Percentiles rank a stretch among this genome's conserved stretches.
Conservation (phyloP, 1,140 invertebrate species). For the Drosophila melanica region DNA sequence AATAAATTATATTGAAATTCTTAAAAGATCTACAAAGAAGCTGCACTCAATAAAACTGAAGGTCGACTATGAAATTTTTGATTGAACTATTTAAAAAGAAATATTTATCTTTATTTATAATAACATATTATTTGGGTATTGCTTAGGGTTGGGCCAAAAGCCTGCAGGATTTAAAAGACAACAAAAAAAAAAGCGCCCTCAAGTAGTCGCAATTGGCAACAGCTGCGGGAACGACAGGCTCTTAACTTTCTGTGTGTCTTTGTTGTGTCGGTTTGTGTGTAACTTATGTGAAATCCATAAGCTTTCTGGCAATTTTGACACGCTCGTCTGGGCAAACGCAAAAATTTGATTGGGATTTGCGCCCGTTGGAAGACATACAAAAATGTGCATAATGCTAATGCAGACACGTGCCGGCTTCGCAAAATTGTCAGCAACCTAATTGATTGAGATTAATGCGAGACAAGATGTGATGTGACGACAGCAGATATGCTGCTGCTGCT, state of each 20-base stretch:
- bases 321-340: slow-evolving; percentile 10
- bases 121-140: neutral
- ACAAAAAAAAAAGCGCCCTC: neutral
- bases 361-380: too few relatives aligned
- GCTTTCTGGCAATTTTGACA: slow-evolving; percentile 9
- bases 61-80: neutral
- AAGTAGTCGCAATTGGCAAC: slow-evolving; percentile 11
- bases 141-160: neutral
- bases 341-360: slow-evolving; percentile 45
- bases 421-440: slow-evolving; percentile 39
- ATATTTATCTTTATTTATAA: neutral
- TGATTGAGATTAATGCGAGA: slow-evolving; percentile 47
- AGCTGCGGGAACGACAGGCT: slow-evolving; percentile 23
- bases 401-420: slow-evolving; percentile 51
- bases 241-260: slow-evolving; percentile 4
- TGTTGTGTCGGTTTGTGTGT: neutral
- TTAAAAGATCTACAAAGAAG: neutral
- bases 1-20: slow-evolving; percentile 49
- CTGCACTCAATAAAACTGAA: neutral
- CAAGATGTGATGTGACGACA: neutral
- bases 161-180: neutral
- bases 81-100: too few relatives aligned
- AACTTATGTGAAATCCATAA: neutral
- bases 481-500: neutral
- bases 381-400: slow-evolving; percentile 46